Conservation (phyloP, 1,140 invertebrate genomes). For the Temnothorax longispinosus region DNA sequence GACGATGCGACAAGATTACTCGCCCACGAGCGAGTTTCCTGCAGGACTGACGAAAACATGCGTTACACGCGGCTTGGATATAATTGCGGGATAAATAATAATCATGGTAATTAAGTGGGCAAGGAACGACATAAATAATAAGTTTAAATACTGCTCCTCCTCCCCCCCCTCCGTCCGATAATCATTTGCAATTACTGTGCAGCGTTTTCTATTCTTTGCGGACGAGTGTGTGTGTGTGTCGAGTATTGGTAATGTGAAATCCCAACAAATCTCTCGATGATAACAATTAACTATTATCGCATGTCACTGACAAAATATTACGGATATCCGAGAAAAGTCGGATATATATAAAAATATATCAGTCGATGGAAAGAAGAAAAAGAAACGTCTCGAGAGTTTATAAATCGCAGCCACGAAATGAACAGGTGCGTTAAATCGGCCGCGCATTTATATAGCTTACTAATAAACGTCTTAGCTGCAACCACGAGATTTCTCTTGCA, state of each 20-base stretch:
- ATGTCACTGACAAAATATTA: neutral
- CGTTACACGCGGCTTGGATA: neutral
- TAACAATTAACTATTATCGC: neutral
- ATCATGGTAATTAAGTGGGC: neutral
- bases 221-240: too few species aligned
- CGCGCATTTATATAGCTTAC: constrained; percentile 49
- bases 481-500: constrained; percentile 57
- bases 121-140: too few species aligned
- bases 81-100: constrained; percentile 1
- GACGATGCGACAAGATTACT: constrained; percentile 73
- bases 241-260: neutral
- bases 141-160: too few species aligned
- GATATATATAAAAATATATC: neutral
- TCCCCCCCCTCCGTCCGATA: too few species aligned
- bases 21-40: constrained; percentile 76
- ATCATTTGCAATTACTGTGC: neutral
- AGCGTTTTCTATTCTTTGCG: neutral
- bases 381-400: neutral
- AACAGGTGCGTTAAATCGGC: constrained; percentile 51
- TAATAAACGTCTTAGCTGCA: constrained; percentile 42
- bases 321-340: neutral
- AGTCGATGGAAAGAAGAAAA: neutral
- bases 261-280: neutral
- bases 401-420: constrained; percentile 47
- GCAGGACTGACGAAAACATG: constrained; percentile 28